Conservation (phyloP, 1,140 invertebrate genomes). For the Pemphigus obesinymphae region DNA sequence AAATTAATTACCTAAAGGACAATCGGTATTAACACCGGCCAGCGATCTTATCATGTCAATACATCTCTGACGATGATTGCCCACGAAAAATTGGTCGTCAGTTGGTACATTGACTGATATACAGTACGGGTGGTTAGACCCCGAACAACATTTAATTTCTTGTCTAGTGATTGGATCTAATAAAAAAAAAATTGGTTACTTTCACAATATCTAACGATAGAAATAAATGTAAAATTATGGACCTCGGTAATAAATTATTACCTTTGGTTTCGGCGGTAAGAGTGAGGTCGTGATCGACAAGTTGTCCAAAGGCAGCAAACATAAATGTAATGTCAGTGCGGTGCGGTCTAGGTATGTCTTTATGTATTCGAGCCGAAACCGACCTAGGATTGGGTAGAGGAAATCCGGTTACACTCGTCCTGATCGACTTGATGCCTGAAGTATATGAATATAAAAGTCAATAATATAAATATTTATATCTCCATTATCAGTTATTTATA, state of each 20-base stretch:
- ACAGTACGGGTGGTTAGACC: slow-evolving; percentile 56
- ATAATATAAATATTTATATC: too few species aligned
- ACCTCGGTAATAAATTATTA: slow-evolving; percentile 45
- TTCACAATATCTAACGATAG: background rate
- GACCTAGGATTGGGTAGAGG: slow-evolving; percentile 53
- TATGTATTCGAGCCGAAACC: slow-evolving; percentile 53
- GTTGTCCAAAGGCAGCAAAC: slow-evolving; percentile 56
- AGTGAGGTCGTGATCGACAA: slow-evolving; percentile 58
- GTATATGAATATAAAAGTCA: too few species aligned
- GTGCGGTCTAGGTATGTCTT: slow-evolving; percentile 52
- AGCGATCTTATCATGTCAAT: slow-evolving; percentile 55
- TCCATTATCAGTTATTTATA: too few species aligned
- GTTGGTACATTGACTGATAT: slow-evolving; percentile 69
- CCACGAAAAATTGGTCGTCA: slow-evolving; percentile 66
- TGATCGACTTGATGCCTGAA: slow-evolving; percentile 48
- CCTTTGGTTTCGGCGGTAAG: slow-evolving; percentile 56
- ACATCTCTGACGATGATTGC: slow-evolving; percentile 54
- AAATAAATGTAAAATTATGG: too few species aligned
- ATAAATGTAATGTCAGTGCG: slow-evolving; percentile 55
- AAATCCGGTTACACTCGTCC: slow-evolving; percentile 47
- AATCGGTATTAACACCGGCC: slow-evolving; percentile 53
- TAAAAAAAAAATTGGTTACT: background rate
- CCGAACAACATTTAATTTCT: slow-evolving; percentile 52
- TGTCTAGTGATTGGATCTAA: slow-evolving; percentile 50
- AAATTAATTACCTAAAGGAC: slow-evolving; percentile 53